phyloP scores from a whole-genome alignment of 2,888 invertebrate genomes.

The Hecatera dysodea region DNA sequence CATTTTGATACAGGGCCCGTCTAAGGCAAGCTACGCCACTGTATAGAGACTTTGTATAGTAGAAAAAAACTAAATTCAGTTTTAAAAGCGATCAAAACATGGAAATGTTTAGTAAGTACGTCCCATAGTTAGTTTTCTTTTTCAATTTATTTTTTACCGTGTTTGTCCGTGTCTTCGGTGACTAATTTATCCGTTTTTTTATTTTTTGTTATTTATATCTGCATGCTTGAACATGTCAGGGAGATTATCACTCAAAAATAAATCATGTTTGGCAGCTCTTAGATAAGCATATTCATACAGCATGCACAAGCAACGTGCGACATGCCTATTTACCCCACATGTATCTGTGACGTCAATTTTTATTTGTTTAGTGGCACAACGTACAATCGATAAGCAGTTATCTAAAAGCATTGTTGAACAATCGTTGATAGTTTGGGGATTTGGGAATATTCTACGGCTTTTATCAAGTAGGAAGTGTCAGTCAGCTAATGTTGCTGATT shows the following conservation, averaged over 20 bases:
- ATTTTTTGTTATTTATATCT: too few relatives aligned
- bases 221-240: not conserved
- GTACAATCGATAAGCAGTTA: slow-evolving; percentile 29
- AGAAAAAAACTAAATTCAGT: too few relatives aligned
- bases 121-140: too few relatives aligned
- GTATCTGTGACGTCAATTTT: not conserved
- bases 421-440: not conserved
- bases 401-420: slow-evolving; percentile 1
- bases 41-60: too few relatives aligned
- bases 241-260: not conserved
- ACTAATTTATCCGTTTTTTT: too few relatives aligned
- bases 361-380: not conserved
- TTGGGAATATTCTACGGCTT: not conserved
- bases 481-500: not conserved
- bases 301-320: slow-evolving; percentile 10
- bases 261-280: slow-evolving; percentile 5
- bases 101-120: too few relatives aligned
- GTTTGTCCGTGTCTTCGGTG: too few relatives aligned
- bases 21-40: too few relatives aligned
- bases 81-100: too few relatives aligned
- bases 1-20: too few relatives aligned
- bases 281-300: not conserved
- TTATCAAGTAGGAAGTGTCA: slow-evolving; percentile 13
- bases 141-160: too few relatives aligned
- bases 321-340: not conserved